phyloP scores from a whole-genome alignment of 2,888 invertebrate species.

The Drosophila sordidula region DNA sequence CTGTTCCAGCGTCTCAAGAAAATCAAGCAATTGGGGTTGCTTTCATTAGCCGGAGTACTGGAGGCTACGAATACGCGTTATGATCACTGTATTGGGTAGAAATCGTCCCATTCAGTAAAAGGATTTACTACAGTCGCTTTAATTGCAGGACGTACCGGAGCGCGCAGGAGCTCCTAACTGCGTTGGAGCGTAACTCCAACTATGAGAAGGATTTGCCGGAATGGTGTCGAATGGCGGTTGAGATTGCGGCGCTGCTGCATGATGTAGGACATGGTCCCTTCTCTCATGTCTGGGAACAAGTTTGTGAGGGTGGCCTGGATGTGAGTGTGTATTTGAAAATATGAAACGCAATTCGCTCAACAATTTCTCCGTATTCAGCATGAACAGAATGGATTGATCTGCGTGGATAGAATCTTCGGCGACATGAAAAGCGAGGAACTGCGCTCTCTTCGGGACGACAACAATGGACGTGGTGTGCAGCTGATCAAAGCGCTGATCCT shows the following conservation, averaged over 20 bases:
- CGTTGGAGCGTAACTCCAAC: conserved; percentile 82
- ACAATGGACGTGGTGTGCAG: conserved; percentile 71
- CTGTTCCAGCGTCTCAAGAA: conserved; percentile 88
- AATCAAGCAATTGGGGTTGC: conserved; percentile 87
- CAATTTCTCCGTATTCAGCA: conserved; percentile 57
- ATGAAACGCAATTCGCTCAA: no score
- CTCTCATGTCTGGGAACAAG: conserved; percentile 88
- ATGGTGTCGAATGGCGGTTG: conserved; percentile 77
- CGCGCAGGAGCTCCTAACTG: conserved; percentile 85
- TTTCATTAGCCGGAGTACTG: conserved; percentile 85
- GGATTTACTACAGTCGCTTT: neutral
- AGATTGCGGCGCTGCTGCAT: conserved; percentile 88
- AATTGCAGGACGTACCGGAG: conserved; percentile 86
- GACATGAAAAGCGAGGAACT: conserved; percentile 42
- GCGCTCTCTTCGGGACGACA: conserved; percentile 50
- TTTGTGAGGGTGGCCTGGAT: conserved; percentile 50
- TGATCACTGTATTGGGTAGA: conserved; percentile 86
- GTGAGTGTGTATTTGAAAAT: conserved; percentile 23
- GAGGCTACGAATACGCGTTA: conserved; percentile 87
- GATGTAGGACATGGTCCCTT: conserved; percentile 90
- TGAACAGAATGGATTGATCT: conserved; percentile 69
- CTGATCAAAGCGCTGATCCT: conserved; percentile 80
- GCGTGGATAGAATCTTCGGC: conserved; percentile 78
- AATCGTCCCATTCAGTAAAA: neutral
- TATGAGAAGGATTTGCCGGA: conserved; percentile 62